Conservation (phyloP, 2,797 vertebrate genomes). For the Aeoliscus strigatus region DNA sequence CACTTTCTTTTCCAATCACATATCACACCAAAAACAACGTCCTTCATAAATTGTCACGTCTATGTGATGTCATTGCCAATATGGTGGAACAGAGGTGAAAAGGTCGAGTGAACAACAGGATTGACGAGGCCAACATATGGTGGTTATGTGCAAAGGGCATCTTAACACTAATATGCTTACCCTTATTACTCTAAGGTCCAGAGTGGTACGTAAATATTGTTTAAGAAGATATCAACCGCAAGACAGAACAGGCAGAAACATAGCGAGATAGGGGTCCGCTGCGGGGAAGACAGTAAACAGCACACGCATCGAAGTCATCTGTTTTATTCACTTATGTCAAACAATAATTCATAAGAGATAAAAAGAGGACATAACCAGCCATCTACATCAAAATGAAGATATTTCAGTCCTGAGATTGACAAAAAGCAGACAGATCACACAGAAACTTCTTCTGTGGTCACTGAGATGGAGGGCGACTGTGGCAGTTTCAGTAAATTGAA, state of each 20-base stretch:
- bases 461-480: slow-evolving; percentile 37
- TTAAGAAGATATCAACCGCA: slow-evolving; percentile 17
- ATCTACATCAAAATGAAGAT: slow-evolving; percentile 71
- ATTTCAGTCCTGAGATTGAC: slow-evolving; percentile 78
- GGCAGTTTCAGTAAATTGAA: slow-evolving; percentile 72
- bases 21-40: background rate
- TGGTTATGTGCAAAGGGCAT: slow-evolving; percentile 42
- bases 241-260: too few relatives aligned
- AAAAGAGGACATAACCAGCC: slow-evolving; percentile 67
- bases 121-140: slow-evolving; percentile 54
- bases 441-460: slow-evolving; percentile 54
- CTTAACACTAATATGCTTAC: slow-evolving; percentile 61
- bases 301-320: slow-evolving; percentile 59
- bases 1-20: too few relatives aligned
- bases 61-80: background rate
- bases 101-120: slow-evolving; percentile 55
- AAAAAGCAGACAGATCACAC: slow-evolving; percentile 67
- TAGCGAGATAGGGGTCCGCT: too few relatives aligned
- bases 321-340: slow-evolving; percentile 75
- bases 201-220: slow-evolving; percentile 23
- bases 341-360: slow-evolving; percentile 72
- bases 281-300: too few relatives aligned
- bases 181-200: slow-evolving; percentile 26
- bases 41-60: background rate
- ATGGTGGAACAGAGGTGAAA: slow-evolving; percentile 34